phyloP scores from a whole-genome alignment of 23 tunicate genomes.

The Trididemnum clinides region DNA sequence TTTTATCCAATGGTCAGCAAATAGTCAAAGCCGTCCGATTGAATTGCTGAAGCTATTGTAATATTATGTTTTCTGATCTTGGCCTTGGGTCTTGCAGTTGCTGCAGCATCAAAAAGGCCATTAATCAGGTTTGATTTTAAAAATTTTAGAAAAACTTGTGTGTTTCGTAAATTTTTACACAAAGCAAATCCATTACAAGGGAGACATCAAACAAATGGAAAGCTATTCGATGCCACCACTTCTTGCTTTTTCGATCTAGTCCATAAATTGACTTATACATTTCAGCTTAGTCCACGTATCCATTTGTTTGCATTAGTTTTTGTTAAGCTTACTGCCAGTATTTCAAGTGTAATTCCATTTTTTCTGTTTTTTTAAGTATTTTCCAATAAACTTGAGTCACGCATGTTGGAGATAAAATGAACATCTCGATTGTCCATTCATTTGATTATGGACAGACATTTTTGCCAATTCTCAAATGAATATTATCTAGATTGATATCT shows the following conservation, averaged over 20 bases:
- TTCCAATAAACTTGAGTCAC: neutral
- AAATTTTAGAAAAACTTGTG: too few species aligned
- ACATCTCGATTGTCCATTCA: slow-evolving; percentile 24
- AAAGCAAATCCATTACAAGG: too few species aligned
- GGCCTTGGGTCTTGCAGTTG: neutral
- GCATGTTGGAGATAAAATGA: slow-evolving; percentile 23
- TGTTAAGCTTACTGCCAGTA: slow-evolving; percentile 9
- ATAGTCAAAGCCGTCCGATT: neutral
- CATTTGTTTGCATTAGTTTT: slow-evolving; percentile 20
- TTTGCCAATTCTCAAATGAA: slow-evolving; percentile 3
- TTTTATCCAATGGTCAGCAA: neutral
- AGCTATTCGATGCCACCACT: slow-evolving; percentile 29
- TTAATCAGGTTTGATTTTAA: neutral
- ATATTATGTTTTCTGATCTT: neutral
- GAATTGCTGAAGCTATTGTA: neutral
- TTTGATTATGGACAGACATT: slow-evolving; percentile 10
- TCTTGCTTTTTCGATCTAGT: slow-evolving; percentile 16
- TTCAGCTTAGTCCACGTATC: slow-evolving; percentile 23
- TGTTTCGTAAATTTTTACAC: too few species aligned
- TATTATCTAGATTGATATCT: slow-evolving; percentile 1
- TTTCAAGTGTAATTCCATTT: neutral
- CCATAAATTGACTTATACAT: slow-evolving; percentile 2
- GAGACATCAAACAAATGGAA: slow-evolving; percentile 26
- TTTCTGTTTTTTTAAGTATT: neutral
- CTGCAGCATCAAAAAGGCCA: neutral